phyloP scores from a whole-genome alignment of 2,113 vertebrate species.

The Pleuronectes platessa region DNA sequence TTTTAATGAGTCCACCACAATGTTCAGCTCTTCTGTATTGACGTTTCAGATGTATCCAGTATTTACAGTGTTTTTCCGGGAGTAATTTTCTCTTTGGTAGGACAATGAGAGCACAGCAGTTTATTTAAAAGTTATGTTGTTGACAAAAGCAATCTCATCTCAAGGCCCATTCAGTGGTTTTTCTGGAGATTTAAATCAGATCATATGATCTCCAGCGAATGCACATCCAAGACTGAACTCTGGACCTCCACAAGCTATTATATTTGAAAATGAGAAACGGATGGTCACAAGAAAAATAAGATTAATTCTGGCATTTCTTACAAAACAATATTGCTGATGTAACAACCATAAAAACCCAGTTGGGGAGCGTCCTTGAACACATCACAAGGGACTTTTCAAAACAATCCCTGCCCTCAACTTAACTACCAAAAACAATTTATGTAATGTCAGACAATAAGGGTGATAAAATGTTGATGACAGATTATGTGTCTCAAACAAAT shows the following conservation, averaged over 20 bases:
- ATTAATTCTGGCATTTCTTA: not conserved
- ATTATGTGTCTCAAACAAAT: slow-evolving; percentile 1
- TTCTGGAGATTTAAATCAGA: not conserved
- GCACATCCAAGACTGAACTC: not conserved
- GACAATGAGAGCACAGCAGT: not conserved
- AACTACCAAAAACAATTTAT: slow-evolving; percentile 29
- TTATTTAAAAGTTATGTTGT: slow-evolving; percentile 4
- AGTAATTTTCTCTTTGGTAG: not conserved
- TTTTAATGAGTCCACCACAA: not conserved
- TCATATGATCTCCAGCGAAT: not conserved
- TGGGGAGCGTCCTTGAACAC: not conserved
- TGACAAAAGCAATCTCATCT: not conserved
- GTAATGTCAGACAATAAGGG: slow-evolving; percentile 17
- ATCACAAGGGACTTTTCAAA: slow-evolving; percentile 2
- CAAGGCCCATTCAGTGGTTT: not conserved
- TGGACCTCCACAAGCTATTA: not conserved
- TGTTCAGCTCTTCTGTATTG: not conserved
- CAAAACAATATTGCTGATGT: not conserved
- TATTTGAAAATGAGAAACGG: slow-evolving; percentile 12
- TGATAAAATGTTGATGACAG: slow-evolving; percentile 13
- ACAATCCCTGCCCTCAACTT: slow-evolving; percentile 8
- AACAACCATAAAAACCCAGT: not conserved
- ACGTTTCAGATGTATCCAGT: not conserved
- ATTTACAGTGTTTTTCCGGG: not conserved
- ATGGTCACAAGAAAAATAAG: not conserved